phyloP scores from a whole-genome alignment of 2,888 invertebrate species.

The Phalera bucephala region DNA sequence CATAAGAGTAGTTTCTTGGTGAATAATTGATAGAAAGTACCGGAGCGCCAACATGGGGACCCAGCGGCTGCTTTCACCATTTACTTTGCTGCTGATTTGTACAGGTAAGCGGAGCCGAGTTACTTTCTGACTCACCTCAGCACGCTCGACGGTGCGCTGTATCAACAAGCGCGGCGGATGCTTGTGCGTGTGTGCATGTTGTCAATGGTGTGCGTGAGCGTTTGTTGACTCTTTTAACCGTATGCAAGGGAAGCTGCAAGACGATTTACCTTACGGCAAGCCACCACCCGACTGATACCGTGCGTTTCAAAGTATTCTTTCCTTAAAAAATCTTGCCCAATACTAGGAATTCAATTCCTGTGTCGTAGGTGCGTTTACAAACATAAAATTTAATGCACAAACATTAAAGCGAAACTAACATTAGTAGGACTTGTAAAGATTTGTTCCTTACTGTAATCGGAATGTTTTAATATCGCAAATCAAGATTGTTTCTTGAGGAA shows the following conservation, averaged over 20 bases:
- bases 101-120: constrained; percentile 73
- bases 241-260: constrained; percentile 37
- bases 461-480: too few species aligned
- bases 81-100: constrained; percentile 74
- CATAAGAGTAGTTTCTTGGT: constrained; percentile 57
- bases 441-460: too few species aligned
- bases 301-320: too few species aligned
- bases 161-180: constrained; percentile 40
- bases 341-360: too few species aligned
- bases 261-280: too few species aligned
- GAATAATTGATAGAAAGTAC: constrained; percentile 65
- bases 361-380: too few species aligned
- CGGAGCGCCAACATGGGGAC: constrained; percentile 63
- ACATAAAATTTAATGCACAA: too few species aligned
- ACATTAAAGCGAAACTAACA: too few species aligned
- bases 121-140: constrained; percentile 67
- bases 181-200: constrained; percentile 25
- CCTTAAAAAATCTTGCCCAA: too few species aligned
- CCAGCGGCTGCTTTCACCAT: constrained; percentile 73
- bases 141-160: constrained; percentile 41
- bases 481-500: too few species aligned
- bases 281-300: too few species aligned
- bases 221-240: constrained; percentile 38
- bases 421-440: too few species aligned
- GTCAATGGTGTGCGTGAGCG: constrained; percentile 34